Conservation (phyloP, 2,113 vertebrate genomes). For the Ictalurus punctatus region DNA sequence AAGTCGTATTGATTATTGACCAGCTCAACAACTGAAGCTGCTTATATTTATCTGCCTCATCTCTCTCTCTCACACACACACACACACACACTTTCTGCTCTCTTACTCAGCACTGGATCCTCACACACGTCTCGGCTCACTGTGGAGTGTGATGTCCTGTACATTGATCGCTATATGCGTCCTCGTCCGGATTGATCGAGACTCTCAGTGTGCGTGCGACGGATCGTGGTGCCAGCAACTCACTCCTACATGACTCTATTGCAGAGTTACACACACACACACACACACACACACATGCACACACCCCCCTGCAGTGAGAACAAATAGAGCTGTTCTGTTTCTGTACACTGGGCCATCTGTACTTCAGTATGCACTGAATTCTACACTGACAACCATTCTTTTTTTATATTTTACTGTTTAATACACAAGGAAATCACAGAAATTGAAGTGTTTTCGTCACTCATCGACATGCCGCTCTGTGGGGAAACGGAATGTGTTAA, state of each 20-base stretch:
- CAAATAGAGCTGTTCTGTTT: constrained; percentile 2
- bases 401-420: background rate
- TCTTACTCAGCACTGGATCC: constrained; percentile 71
- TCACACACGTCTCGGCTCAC: background rate
- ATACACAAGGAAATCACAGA: background rate
- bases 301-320: constrained; percentile 8
- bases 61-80: constrained; percentile 36
- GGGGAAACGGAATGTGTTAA: background rate
- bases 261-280: background rate
- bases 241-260: constrained; percentile 5
- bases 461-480: background rate
- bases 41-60: constrained; percentile 65
- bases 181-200: constrained; percentile 69
- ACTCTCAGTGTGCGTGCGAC: background rate
- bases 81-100: constrained; percentile 49
- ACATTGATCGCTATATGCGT: constrained; percentile 69
- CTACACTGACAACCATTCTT: too few relatives aligned
- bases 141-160: constrained; percentile 60
- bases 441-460: too few relatives aligned
- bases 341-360: background rate
- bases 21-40: constrained; percentile 60
- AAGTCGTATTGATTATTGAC: constrained; percentile 75
- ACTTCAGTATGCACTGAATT: background rate
- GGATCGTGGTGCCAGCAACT: background rate
- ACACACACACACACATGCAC: background rate